phyloP scores from a whole-genome alignment of 2,113 vertebrate species.

The Podiceps cristatus region DNA sequence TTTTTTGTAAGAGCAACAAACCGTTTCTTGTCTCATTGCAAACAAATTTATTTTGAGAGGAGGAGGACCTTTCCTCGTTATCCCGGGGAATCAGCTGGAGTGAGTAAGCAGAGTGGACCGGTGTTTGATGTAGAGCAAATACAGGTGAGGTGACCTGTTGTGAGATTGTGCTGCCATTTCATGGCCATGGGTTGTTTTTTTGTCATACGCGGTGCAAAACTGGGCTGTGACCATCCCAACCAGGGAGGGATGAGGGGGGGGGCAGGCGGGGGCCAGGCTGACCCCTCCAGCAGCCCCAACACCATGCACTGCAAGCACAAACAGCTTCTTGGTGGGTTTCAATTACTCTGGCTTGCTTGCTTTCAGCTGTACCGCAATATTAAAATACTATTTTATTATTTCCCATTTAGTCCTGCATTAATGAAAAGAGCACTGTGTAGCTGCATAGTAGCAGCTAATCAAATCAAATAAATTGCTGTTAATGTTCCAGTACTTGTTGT shows the following conservation, averaged over 20 bases:
- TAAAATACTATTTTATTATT: conserved; percentile 49
- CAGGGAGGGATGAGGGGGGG: accelerated
- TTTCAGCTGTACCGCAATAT: background rate
- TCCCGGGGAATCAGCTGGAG: background rate
- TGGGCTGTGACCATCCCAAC: background rate
- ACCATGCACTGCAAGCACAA: background rate
- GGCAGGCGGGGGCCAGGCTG: accelerated
- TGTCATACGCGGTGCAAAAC: accelerated
- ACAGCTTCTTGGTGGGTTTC: background rate
- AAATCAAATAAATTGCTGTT: conserved; percentile 61
- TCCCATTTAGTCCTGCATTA: conserved; percentile 65
- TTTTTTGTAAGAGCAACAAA: background rate
- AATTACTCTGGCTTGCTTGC: background rate
- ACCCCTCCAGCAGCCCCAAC: background rate
- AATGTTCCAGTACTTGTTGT: background rate
- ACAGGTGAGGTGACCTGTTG: background rate
- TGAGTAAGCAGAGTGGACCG: background rate
- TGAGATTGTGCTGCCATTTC: background rate
- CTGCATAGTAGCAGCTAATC: conserved; percentile 57
- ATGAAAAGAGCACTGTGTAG: conserved; percentile 59
- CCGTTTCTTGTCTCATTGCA: conserved; percentile 44
- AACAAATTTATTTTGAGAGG: conserved; percentile 33
- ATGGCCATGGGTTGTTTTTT: background rate
- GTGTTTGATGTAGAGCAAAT: background rate
- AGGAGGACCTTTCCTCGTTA: background rate